Conservation (phyloP, 2,113 vertebrate genomes). For the Xyrauchen texanus region DNA sequence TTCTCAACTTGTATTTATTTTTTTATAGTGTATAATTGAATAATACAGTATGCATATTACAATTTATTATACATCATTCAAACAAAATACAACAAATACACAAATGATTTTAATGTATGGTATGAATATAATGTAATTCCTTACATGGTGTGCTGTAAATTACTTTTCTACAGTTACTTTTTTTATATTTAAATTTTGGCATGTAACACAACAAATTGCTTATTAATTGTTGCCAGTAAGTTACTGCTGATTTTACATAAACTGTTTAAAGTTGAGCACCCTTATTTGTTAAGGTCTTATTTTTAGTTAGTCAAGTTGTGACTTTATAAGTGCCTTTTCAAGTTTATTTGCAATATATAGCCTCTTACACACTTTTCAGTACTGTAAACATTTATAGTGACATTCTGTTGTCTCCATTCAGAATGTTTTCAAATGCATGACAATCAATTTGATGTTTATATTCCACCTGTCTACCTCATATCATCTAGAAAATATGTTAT, state of each 20-base stretch:
- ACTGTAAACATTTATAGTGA: background rate
- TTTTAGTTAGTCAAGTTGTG: background rate
- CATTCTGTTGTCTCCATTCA: background rate
- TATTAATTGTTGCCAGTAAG: background rate
- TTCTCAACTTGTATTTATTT: too few species aligned
- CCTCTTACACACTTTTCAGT: background rate
- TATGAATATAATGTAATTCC: background rate
- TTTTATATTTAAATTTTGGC: background rate
- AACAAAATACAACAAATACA: background rate
- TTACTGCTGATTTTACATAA: background rate
- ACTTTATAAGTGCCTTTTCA: background rate
- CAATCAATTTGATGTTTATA: constrained; percentile 15
- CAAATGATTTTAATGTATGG: background rate
- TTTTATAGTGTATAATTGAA: too few species aligned
- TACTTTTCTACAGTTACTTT: too few species aligned
- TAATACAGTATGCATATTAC: background rate
- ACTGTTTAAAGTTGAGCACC: background rate
- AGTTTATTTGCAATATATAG: too few species aligned
- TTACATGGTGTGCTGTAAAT: background rate
- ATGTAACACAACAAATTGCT: background rate
- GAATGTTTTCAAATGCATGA: background rate
- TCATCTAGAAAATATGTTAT: background rate
- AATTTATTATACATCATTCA: background rate
- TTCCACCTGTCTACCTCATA: constrained; percentile 10
- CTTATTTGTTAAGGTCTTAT: background rate